phyloP scores from a whole-genome alignment of 2,797 vertebrate genomes.

The Sebastes steindachneri region DNA sequence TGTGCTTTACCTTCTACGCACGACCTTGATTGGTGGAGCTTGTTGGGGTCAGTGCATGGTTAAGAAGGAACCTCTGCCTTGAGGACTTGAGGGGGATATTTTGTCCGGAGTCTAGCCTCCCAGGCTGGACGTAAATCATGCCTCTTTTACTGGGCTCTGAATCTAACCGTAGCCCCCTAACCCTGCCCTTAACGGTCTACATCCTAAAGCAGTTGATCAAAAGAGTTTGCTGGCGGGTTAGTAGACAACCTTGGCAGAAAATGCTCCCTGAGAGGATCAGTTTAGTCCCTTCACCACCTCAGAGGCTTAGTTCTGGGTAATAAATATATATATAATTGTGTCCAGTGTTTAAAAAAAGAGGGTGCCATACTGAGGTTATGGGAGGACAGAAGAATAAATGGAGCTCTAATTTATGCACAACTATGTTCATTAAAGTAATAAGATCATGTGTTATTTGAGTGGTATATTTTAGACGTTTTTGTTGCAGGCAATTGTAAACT shows the following conservation, averaged over 20 bases:
- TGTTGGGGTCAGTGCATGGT: neutral
- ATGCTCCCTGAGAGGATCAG: neutral
- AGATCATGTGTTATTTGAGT: neutral
- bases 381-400: neutral
- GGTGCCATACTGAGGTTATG: neutral
- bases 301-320: neutral
- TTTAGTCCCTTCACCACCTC: neutral
- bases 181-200: neutral
- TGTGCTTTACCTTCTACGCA: too few species aligned
- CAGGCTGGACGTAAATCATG: neutral
- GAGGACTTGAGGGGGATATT: neutral
- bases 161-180: neutral
- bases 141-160: neutral
- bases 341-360: too few species aligned
- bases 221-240: neutral
- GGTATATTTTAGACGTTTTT: neutral
- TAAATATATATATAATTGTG: too few species aligned
- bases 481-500: neutral
- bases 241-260: neutral
- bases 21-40: neutral
- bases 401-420: neutral
- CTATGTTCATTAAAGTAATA: neutral
- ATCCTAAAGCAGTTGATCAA: neutral
- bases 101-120: too few species aligned
- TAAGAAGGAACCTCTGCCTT: neutral